Percentiles rank a stretch among this genome's conserved stretches.
Conservation (phyloP, 37 sponge, comb jelly and placozoan genomes). For the Halisarca cf. caerulea region DNA sequence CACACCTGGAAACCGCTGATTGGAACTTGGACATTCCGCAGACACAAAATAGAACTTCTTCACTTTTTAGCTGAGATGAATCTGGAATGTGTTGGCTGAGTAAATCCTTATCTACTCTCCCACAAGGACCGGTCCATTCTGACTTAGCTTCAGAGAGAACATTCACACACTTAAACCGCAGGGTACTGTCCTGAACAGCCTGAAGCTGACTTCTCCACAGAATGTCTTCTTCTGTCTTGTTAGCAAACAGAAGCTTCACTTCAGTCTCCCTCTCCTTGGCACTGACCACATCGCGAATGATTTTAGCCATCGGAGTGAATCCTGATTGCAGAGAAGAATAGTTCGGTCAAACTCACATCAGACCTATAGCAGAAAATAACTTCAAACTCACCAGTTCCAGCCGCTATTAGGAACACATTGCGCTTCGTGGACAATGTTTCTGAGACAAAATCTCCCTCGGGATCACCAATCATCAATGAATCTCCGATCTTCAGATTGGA, state of each 20-base stretch:
- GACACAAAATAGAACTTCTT: slow-evolving; percentile 54
- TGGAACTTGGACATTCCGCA: slow-evolving; percentile 74
- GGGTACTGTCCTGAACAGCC: not conserved
- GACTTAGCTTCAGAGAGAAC: slow-evolving; percentile 46
- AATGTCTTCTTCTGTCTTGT: slow-evolving; percentile 72
- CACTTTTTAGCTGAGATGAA: not conserved
- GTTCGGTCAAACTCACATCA: not conserved
- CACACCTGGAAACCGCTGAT: slow-evolving; percentile 36
- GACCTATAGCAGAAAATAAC: not conserved
- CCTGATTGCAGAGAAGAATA: slow-evolving; percentile 38
- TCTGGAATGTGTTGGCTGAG: slow-evolving; percentile 56
- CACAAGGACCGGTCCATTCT: slow-evolving; percentile 53
- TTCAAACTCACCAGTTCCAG: slow-evolving; percentile 80
- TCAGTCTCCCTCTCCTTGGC: not conserved
- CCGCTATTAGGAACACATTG: slow-evolving; percentile 62
- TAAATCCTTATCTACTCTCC: slow-evolving; percentile 35
- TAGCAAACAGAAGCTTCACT: slow-evolving; percentile 74
- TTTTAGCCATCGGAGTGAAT: slow-evolving; percentile 79
- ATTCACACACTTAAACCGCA: slow-evolving; percentile 59
- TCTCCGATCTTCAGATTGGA: slow-evolving; percentile 59
- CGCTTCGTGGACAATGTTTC: slow-evolving; percentile 18
- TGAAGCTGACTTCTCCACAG: slow-evolving; percentile 63
- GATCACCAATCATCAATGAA: slow-evolving; percentile 58
- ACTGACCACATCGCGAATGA: slow-evolving; percentile 31
- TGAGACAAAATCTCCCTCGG: slow-evolving; percentile 69